Conservation (phyloP, 2,888 invertebrate genomes). For the Nephrotoma guestfalica region DNA sequence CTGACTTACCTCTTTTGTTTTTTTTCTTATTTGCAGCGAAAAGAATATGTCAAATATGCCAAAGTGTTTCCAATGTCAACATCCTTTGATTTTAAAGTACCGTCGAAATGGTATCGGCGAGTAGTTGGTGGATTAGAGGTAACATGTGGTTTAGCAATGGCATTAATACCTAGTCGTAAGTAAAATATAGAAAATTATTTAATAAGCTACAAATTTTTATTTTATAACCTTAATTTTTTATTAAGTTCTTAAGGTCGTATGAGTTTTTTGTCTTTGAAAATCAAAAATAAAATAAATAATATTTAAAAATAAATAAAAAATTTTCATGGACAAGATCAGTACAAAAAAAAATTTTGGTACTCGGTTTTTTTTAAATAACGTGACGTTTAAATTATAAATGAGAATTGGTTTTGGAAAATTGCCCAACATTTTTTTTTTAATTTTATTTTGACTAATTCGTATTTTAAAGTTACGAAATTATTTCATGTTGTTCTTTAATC, state of each 20-base stretch:
- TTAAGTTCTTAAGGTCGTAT: slow-evolving; percentile 11
- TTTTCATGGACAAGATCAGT: neutral
- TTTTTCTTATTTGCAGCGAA: slow-evolving; percentile 50
- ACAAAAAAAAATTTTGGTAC: neutral
- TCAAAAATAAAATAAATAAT: neutral
- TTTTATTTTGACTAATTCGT: neutral
- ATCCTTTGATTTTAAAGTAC: slow-evolving; percentile 69
- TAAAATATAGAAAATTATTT: slow-evolving; percentile 16
- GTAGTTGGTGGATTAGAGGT: slow-evolving; percentile 74
- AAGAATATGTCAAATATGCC: slow-evolving; percentile 91
- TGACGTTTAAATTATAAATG: neutral
- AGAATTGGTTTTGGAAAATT: neutral
- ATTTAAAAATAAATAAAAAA: neutral
- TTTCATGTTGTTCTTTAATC: slow-evolving; percentile 8
- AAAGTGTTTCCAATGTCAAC: slow-evolving; percentile 81
- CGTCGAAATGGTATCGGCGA: slow-evolving; percentile 84
- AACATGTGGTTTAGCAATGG: slow-evolving; percentile 68
- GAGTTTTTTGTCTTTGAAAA: neutral
- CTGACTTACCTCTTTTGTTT: neutral
- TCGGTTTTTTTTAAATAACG: neutral
- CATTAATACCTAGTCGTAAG: slow-evolving; percentile 72
- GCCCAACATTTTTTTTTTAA: neutral
- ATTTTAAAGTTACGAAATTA: neutral
- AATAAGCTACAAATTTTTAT: neutral
- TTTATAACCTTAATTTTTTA: neutral